Evolutionary conservation across 2,888 invertebrate genomes (phyloP), one percentile per base, ranked within the genome.

Genomic region (Perizoma flavofasciatum): DNA sequence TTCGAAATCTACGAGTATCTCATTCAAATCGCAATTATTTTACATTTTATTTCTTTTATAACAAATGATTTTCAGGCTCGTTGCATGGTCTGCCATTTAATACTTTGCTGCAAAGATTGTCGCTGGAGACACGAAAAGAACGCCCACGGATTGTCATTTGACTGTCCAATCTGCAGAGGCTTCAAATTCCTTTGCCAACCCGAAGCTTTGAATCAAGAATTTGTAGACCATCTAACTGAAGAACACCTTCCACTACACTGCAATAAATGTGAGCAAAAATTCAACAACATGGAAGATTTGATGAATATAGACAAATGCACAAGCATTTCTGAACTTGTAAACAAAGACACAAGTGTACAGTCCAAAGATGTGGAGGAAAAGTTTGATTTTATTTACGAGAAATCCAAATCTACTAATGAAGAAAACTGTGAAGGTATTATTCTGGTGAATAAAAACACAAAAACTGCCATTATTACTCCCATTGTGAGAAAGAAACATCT

Each of bases 391-490:
- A 55, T 92, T 6, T 89, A 85, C 34, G 83, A 85, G 49, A 89
- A 88, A 70, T 68, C 75, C 5, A 65, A 68, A 5, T 72, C 71
- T 39, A 75, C 68, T 49, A 80, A 82, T 44, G 72, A 62, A 8
- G 84, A 82, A 33, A 82, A 83, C 54, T 74, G 79, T 52, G 88
- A 89, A 77, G 85, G 82, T 0, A 81, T 86, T 32, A 74, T 85
- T 34, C 80, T 79, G 5, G 75, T 87, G 11, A 82, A 84, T 64
- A 89, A 84, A 65, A 70, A 62, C 5, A 83, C 76, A 55, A 90
- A 81, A 72, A 91, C 89, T 2, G 91, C 91, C 41, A 72, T 91
- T 0, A 88, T 92, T 56, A 91, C 91, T 44, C 92, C 92, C 1
- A 72, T 87, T 5, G 70, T 89, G 0, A 79, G 88, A 60, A 85